Evolutionary conservation across 2,888 invertebrate genomes (phyloP), one percentile per base, ranked within the genome.

Genomic region (Bembecia ichneumoniformis): DNA sequence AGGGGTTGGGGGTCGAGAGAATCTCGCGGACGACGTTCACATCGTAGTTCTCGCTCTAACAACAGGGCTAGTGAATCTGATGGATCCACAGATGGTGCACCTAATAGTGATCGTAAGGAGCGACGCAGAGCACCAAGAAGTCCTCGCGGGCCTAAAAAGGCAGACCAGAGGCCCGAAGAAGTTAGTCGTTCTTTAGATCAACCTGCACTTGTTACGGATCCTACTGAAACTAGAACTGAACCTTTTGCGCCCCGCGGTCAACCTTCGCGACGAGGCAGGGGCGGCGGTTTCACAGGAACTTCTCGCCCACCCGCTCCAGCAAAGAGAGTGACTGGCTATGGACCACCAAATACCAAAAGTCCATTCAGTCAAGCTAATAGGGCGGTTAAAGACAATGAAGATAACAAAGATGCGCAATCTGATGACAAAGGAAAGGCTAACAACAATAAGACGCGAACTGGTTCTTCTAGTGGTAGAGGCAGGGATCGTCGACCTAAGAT

Each of bases 221-320:
- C 71, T 13, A 59, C 89, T 73, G 81, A 83, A 68, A 86, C 83
- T 56, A 82, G 90, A 51, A 82, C 90, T 51, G 93, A 94, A 64
- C 93, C 93, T 47, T 96, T 96, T 77, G 92, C 94, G 1, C 96
- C 96, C 0, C 90, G 95, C 16, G 96, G 96, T 0, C 96, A 96
- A 74, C 96, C 96, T 0, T 96, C 96, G 1, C 88, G 96, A 48
- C 91, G 96, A 51, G 96, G 96, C 3, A 89, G 96, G 53, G 95
- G 93, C 13, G 95, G 93, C 13, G 86, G 86, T 28, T 86, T 84
- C 59, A 84, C 83, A 56, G 86, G 86, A 16, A 64, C 79, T 1
- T 58, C 74, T 2, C 73, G 87, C n/a, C 84, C 82, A 7, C 83
- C 83, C n/a, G 84, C 87, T 17, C 80, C 87, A 4, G 82, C 88